Evolutionary conservation across 2,113 vertebrate genomes (phyloP).

Genomic region (Polyodon spathula): DNA sequence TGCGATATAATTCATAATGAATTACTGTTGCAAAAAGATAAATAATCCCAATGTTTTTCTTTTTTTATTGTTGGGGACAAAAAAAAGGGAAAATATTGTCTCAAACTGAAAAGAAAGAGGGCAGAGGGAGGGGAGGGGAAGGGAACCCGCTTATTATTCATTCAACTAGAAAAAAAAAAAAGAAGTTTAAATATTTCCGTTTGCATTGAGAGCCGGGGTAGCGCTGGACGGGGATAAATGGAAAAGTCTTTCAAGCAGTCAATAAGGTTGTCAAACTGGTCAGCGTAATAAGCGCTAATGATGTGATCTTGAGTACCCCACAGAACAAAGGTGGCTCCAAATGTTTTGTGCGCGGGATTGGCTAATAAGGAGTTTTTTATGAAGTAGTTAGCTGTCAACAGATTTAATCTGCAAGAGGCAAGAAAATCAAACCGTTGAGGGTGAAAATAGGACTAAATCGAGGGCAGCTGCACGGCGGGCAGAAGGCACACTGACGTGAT

Average conservation of each 20-base stretch:
- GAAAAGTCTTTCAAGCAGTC: slow-evolving; percentile 71
- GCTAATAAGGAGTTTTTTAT: slow-evolving; percentile 48
- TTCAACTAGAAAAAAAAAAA: slow-evolving; percentile 56
- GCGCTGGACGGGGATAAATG: slow-evolving; percentile 47
- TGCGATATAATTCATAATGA: slow-evolving; percentile 28
- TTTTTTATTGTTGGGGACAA: slow-evolving; percentile 33
- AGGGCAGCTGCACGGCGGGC: slow-evolving; percentile 37
- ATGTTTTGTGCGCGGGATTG: slow-evolving; percentile 68
- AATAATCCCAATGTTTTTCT: slow-evolving; percentile 33
- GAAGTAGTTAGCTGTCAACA: slow-evolving; percentile 50
- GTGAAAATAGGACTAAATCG: slow-evolving; percentile 20
- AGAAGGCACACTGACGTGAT: slow-evolving; percentile 30
- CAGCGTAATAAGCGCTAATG: slow-evolving; percentile 95
- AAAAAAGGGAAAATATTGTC: slow-evolving; percentile 62
- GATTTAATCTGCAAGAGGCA: slow-evolving; percentile 44
- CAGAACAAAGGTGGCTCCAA: slow-evolving; percentile 76
- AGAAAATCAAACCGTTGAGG: slow-evolving; percentile 39
- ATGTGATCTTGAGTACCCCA: slow-evolving; percentile 69
- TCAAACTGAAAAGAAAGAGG: slow-evolving; percentile 54
- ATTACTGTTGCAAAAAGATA: slow-evolving; percentile 47
- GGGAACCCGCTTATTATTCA: slow-evolving; percentile 50
- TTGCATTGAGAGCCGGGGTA: slow-evolving; percentile 70
- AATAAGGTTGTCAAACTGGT: slow-evolving; percentile 88
- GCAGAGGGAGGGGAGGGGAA: slow-evolving; percentile 41
- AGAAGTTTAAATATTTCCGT: slow-evolving; percentile 87